Evolutionary conservation across 2,113 vertebrate genomes (phyloP), one percentile per base, ranked within the genome.

Genomic region (Propithecus coquereli): DNA sequence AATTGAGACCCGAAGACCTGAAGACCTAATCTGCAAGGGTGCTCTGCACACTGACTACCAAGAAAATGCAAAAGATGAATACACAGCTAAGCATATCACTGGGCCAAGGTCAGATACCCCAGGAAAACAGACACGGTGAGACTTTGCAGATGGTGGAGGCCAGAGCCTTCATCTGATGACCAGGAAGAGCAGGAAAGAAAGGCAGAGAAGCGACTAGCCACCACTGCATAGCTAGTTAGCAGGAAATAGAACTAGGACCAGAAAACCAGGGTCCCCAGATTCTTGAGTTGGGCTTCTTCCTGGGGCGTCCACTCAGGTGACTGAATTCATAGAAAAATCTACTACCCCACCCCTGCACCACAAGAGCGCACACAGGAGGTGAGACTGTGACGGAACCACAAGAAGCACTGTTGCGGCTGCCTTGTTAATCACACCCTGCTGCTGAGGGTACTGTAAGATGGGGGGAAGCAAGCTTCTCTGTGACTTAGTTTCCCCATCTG

Each of bases 171-270:
- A 0, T 11, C 54, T 12, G 32, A 23, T 12, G 20, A 13, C 59
- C n/a, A n/a, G 57, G 40, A 45, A n/a, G n/a, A 50, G 50, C 1
- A 1, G 74, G 57, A 10, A 17, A 40, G 37, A 17, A 17, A 17
- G 4, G 76, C 23, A 16, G 37, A 12, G 47, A 47, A 20, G 52
- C 12, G 34, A 32, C 32, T n/a, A 25, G 5, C 17, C 1, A 45
- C 50, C 25, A 1, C 8, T 0, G 0, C 45, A 17, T 16, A 8
- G 13, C 4, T 20, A 4, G 6, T 32, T 32, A n/a, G 18, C 5
- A 6, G 23, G 34, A 20, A 0, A 30, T 20, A 37, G 52, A n/a
- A 8, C 22, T 16, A 71, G 47, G 40, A 14, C 54, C 52, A 43
- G 50, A 50, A 8, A 59, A 30, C 25, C 66, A 20, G 8, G 18